phyloP scores from a whole-genome alignment of 1,140 invertebrate genomes.

The Eriocheir sinensis region DNA sequence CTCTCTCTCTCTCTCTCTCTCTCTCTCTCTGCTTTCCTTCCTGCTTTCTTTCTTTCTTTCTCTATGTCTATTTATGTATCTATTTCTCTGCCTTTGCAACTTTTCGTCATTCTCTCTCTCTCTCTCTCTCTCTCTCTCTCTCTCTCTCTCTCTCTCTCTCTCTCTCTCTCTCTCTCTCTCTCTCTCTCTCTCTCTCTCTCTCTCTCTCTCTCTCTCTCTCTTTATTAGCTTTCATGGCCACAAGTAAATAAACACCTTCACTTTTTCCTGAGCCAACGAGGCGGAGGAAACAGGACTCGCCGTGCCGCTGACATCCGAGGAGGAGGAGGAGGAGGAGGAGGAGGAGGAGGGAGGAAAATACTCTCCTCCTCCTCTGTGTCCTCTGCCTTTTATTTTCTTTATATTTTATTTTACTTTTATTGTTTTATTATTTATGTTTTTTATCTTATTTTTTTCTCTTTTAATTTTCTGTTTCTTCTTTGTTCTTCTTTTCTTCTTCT shows the following conservation, averaged over 20 bases:
- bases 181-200: conserved; percentile 41
- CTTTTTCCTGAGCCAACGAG: background rate
- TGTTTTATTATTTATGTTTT: too few relatives aligned
- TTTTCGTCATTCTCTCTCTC: conserved; percentile 4
- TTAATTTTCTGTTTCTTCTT: too few relatives aligned
- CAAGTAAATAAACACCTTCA: conserved; percentile 16
- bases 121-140: conserved; percentile 54
- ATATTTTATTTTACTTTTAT: too few relatives aligned
- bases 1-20: background rate
- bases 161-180: conserved; percentile 37
- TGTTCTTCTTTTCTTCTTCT: too few relatives aligned
- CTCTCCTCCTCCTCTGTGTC: too few relatives aligned
- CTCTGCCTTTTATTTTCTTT: too few relatives aligned
- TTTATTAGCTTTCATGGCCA: background rate
- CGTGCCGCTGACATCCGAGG: background rate
- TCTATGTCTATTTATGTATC: too few relatives aligned
- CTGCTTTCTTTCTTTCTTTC: background rate
- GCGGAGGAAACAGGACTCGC: background rate
- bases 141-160: conserved; percentile 53
- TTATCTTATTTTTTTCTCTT: too few relatives aligned
- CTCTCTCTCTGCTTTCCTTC: background rate
- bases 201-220: conserved; percentile 4
- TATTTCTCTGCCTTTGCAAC: background rate
- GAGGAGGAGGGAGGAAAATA: background rate
- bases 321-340: conserved; percentile 11